Evolutionary conservation across 2,888 invertebrate species (phyloP).

Genomic region (Tridacna gigas): DNA sequence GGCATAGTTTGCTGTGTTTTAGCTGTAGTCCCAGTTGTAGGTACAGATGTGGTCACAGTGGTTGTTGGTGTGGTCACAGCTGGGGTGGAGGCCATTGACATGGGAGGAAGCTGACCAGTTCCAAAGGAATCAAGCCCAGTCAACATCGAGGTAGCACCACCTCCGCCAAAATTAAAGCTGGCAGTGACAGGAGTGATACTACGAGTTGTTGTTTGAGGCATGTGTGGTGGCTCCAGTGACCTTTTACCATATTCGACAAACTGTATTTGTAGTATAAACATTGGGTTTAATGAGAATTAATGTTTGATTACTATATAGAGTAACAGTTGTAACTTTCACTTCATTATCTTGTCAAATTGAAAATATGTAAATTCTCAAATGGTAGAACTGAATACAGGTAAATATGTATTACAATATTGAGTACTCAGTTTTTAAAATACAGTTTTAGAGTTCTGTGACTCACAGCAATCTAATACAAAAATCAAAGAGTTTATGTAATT

Average conservation of each 20-base stretch:
- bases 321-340: not conserved
- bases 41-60: constrained; percentile 48
- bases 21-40: constrained; percentile 64
- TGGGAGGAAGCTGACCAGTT: constrained; percentile 47
- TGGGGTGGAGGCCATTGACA: constrained; percentile 40
- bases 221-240: constrained; percentile 94
- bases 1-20: constrained; percentile 59
- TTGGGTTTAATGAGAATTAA: not conserved
- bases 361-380: no score
- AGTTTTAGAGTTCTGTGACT: no score
- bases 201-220: constrained; percentile 89
- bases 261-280: constrained; percentile 76
- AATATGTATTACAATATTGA: no score
- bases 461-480: no score
- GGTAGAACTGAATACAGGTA: no score
- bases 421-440: no score
- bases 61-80: constrained; percentile 46
- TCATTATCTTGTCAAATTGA: no score
- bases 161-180: constrained; percentile 59
- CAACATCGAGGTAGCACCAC: constrained; percentile 13
- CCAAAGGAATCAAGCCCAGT: constrained; percentile 40
- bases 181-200: constrained; percentile 86
- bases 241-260: constrained; percentile 96
- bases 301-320: not conserved
- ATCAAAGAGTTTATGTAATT: no score